Evolutionary conservation across 2,888 invertebrate species (phyloP).

Genomic region (Epistrophella euchroma): DNA sequence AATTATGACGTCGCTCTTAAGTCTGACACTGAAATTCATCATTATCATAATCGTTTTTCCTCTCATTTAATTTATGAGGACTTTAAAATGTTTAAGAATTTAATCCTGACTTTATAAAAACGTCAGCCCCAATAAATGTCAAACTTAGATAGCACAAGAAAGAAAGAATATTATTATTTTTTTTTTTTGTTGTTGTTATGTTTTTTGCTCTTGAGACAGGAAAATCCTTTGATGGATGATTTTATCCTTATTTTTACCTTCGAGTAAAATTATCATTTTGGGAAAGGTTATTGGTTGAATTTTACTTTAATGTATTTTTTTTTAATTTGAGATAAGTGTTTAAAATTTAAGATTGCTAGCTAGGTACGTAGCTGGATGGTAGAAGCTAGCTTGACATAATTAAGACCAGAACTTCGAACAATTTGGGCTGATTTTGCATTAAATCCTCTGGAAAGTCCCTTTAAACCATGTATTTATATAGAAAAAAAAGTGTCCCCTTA

Average conservation of each 20-base stretch:
- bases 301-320: too few relatives aligned
- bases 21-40: conserved; percentile 60
- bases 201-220: not conserved
- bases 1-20: conserved; percentile 52
- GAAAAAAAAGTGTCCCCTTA: too few relatives aligned
- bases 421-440: too few relatives aligned
- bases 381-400: too few relatives aligned
- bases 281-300: too few relatives aligned
- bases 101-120: conserved; percentile 62
- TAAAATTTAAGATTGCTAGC: too few relatives aligned
- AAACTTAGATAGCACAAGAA: conserved; percentile 3
- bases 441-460: too few relatives aligned
- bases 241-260: conserved; percentile 21
- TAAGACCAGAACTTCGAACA: too few relatives aligned
- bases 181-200: not conserved
- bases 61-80: conserved; percentile 56
- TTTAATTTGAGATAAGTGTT: too few relatives aligned
- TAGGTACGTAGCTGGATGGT: too few relatives aligned
- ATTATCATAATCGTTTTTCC: conserved; percentile 58
- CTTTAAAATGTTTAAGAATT: conserved; percentile 55
- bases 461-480: too few relatives aligned
- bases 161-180: not conserved
- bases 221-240: conserved; percentile 28
- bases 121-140: conserved; percentile 59
- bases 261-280: not conserved